phyloP scores from a whole-genome alignment of 2,888 invertebrate species.

The Ormyrus thymus region DNA sequence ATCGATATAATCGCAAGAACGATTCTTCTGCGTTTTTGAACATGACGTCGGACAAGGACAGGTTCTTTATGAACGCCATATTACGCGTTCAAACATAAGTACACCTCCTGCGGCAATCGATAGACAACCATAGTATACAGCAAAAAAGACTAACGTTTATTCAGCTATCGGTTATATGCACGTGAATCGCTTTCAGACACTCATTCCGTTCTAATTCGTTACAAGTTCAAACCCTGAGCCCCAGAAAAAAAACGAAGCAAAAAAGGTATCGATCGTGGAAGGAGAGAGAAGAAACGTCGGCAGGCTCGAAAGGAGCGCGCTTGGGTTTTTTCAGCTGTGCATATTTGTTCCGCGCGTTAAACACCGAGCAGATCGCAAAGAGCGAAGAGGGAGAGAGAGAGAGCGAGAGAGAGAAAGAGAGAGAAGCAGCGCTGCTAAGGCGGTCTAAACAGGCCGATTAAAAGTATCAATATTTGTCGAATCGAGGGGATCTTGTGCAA shows the following conservation, averaged over 20 bases:
- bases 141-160: slow-evolving; percentile 15
- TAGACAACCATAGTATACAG: too few relatives aligned
- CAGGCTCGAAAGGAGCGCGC: background rate
- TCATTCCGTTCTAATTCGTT: slow-evolving; percentile 4
- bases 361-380: slow-evolving; percentile 40
- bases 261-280: slow-evolving; percentile 3
- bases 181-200: slow-evolving; percentile 10
- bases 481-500: slow-evolving; percentile 60
- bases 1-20: too few relatives aligned
- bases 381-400: background rate
- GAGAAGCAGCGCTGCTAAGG: slow-evolving; percentile 25
- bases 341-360: slow-evolving; percentile 59
- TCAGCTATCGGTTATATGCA: background rate
- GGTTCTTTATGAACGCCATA: too few relatives aligned
- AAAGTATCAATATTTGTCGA: slow-evolving; percentile 71
- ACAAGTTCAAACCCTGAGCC: background rate
- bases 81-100: too few relatives aligned
- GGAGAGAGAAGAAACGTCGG: background rate
- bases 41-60: too few relatives aligned
- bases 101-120: too few relatives aligned
- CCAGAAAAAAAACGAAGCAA: background rate
- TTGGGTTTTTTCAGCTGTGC: slow-evolving; percentile 58
- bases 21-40: too few relatives aligned
- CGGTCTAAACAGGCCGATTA: slow-evolving; percentile 66
- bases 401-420: slow-evolving; percentile 3